These are phyloP conservation scores for Mayetiola destructor DNA, from an alignment of 2,888 invertebrate genomes.

Conservation along the genomic window DNA sequence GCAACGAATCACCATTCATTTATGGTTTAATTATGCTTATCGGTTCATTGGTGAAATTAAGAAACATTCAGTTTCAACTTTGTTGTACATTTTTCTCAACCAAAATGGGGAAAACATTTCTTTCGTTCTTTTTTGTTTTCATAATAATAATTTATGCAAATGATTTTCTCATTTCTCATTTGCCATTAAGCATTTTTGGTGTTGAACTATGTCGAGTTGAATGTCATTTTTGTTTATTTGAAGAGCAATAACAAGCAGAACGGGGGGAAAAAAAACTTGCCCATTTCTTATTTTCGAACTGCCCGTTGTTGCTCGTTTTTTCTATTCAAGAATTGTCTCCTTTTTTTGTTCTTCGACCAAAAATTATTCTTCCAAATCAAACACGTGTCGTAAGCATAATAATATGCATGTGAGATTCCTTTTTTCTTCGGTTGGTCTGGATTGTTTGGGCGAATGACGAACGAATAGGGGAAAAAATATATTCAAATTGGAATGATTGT, in stretches of 20 bases:
- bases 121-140: too few species aligned
- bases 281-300: not conserved
- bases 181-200: not conserved
- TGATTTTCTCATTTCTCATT: not conserved
- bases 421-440: not conserved
- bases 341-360: not conserved
- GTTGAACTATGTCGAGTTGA: too few species aligned
- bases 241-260: constrained; percentile 1
- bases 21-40: constrained; percentile 9
- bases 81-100: too few species aligned
- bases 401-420: constrained; percentile 3
- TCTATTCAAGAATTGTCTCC: not conserved
- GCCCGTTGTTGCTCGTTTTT: not conserved
- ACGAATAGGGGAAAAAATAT: not conserved
- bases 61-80: too few species aligned
- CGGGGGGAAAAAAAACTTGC: too few species aligned
- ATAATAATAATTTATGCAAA: not conserved
- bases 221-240: constrained; percentile 11
- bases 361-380: not conserved
- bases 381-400: constrained; percentile 6
- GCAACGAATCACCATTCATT: not conserved
- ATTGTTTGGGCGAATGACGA: too few species aligned
- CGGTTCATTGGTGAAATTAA: not conserved
- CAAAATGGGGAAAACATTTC: too few species aligned
- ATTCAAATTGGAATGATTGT: not conserved